Evolutionary conservation across 2,888 invertebrate genomes (phyloP).

Genomic region (Micropterix aruncella): DNA sequence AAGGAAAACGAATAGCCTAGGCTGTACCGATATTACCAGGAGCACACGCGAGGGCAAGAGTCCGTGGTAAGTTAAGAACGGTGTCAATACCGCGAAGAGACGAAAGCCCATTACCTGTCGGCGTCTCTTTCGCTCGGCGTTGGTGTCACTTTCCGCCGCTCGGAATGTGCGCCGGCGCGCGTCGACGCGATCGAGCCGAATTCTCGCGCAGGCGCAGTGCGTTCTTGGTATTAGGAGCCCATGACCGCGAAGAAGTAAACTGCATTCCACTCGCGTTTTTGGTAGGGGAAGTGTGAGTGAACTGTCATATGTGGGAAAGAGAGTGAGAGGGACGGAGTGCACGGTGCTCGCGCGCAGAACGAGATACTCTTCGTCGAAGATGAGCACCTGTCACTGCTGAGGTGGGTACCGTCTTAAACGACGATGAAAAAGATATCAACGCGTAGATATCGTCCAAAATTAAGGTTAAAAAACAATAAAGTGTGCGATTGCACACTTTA

Average conservation of each 20-base stretch:
- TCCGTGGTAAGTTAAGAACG: not conserved
- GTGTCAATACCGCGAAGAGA: not conserved
- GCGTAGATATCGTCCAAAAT: too few species aligned
- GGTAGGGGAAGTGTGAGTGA: too few species aligned
- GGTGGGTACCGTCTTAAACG: too few species aligned
- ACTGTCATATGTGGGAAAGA: not conserved
- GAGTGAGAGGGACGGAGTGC: too few species aligned
- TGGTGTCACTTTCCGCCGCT: too few species aligned
- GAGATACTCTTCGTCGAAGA: too few species aligned
- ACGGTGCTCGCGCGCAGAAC: too few species aligned
- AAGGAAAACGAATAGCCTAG: conserved; percentile 5
- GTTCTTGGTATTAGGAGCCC: conserved; percentile 9
- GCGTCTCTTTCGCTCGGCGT: too few species aligned
- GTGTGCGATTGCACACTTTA: too few species aligned
- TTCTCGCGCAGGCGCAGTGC: conserved; percentile 11
- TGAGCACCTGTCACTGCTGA: too few species aligned
- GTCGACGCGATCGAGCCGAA: conserved; percentile 1
- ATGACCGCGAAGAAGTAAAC: conserved; percentile 6
- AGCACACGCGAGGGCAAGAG: conserved; percentile 4
- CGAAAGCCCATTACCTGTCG: conserved; percentile 6
- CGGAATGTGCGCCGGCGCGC: conserved; percentile 3
- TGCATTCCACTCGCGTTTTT: not conserved
- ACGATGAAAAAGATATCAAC: too few species aligned
- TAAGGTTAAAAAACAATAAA: too few species aligned
- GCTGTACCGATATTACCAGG: conserved; percentile 6